These are phyloP conservation scores for Caenorhabditis japonica DNA, from an alignment of 2,888 invertebrate species.

Conservation along the genomic window DNA sequence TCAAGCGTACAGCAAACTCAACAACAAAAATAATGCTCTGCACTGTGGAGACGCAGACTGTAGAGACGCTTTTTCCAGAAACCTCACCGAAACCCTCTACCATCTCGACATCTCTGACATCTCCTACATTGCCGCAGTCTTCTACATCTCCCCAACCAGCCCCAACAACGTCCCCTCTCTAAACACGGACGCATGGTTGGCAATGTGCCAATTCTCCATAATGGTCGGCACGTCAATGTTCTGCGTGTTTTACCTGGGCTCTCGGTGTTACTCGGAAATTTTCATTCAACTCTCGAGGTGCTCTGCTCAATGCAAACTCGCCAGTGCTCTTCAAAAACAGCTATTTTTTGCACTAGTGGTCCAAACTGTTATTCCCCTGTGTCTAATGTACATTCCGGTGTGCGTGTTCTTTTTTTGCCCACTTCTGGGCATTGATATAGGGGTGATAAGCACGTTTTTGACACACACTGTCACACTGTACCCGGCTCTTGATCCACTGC, in stretches of 20 bases:
- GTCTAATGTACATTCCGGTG: constrained; percentile 27
- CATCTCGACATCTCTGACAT: constrained; percentile 18
- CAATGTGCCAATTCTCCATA: constrained; percentile 20
- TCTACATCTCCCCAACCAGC: constrained; percentile 15
- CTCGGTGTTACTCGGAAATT: constrained; percentile 12
- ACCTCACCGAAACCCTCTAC: constrained; percentile 20
- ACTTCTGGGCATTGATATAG: constrained; percentile 15
- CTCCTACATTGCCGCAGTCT: constrained; percentile 29
- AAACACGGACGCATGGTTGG: constrained; percentile 5
- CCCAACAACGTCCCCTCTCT: background rate
- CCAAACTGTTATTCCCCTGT: constrained; percentile 25
- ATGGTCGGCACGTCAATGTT: constrained; percentile 37
- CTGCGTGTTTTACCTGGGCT: constrained; percentile 24
- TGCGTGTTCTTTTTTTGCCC: constrained; percentile 23
- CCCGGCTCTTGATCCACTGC: constrained; percentile 27
- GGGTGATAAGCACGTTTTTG: constrained; percentile 13
- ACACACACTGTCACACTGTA: constrained; percentile 22
- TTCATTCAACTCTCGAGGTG: background rate
- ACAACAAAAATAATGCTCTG: too few relatives aligned
- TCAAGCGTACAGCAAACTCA: too few relatives aligned
- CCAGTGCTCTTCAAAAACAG: constrained; percentile 22
- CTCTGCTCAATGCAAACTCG: constrained; percentile 3
- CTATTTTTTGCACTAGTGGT: constrained; percentile 27
- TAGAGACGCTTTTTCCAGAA: constrained; percentile 19
- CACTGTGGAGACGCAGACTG: too few relatives aligned